Conservation (phyloP, 2,888 invertebrate species). For the Athalia cordata region DNA sequence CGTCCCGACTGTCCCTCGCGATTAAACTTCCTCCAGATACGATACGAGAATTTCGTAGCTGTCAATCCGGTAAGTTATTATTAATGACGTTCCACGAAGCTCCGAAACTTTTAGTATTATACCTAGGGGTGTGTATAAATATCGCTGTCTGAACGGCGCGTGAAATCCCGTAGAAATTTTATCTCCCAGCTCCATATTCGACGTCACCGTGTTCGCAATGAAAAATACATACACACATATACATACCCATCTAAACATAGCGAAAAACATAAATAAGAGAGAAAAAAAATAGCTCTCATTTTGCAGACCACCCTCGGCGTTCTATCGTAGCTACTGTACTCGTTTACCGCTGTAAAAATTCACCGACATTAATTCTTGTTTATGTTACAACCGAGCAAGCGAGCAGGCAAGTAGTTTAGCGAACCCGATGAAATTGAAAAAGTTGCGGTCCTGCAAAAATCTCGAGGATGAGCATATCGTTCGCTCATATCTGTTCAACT, state of each 20-base stretch:
- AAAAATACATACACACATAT: background rate
- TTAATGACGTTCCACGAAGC: constrained; percentile 11
- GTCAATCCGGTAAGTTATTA: constrained; percentile 36
- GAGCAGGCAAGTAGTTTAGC: too few species aligned
- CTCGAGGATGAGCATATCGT: background rate
- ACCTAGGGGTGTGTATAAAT: background rate
- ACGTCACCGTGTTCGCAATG: background rate
- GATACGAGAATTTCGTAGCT: constrained; percentile 6
- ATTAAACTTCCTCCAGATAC: constrained; percentile 19
- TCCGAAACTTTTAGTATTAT: constrained; percentile 20
- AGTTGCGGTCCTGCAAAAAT: constrained; percentile 7
- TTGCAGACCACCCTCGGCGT: too few species aligned
- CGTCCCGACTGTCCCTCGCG: constrained; percentile 15
- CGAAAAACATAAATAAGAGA: too few species aligned
- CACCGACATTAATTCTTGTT: background rate
- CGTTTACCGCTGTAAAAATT: too few species aligned
- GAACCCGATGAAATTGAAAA: constrained; percentile 17
- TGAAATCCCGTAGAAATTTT: background rate
- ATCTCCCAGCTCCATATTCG: background rate
- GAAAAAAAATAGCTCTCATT: too few species aligned
- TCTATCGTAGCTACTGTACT: too few species aligned
- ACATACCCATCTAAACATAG: background rate
- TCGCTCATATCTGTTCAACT: background rate
- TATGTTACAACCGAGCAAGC: background rate
- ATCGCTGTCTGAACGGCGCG: background rate